Evolutionary conservation across 2,113 vertebrate species (phyloP).

Genomic region (Danio rerio): GRCz12tu NC_133177.1:28518501-28519000

Average conservation of each 20-base stretch:
- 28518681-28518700: neutral
- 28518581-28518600: no score
- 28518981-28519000: constrained; percentile 7
- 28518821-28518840: constrained; percentile 21
- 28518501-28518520: no score
- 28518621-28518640: no score
- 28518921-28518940: neutral
- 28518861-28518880: neutral
- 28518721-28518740: neutral
- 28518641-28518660: no score
- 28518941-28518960: constrained; percentile 3
- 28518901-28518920: neutral
- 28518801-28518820: neutral
- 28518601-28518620: no score
- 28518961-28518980: constrained; percentile 10
- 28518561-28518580: no score
- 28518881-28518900: neutral
- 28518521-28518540: no score
- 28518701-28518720: neutral
- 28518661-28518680: neutral
- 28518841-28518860: neutral
- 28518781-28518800: neutral
- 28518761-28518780: neutral
- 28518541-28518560: no score
- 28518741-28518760: neutral